Evolutionary conservation across 2,797 vertebrate genomes (phyloP).

Genomic region (Gephyroberyx darwinii): DNA sequence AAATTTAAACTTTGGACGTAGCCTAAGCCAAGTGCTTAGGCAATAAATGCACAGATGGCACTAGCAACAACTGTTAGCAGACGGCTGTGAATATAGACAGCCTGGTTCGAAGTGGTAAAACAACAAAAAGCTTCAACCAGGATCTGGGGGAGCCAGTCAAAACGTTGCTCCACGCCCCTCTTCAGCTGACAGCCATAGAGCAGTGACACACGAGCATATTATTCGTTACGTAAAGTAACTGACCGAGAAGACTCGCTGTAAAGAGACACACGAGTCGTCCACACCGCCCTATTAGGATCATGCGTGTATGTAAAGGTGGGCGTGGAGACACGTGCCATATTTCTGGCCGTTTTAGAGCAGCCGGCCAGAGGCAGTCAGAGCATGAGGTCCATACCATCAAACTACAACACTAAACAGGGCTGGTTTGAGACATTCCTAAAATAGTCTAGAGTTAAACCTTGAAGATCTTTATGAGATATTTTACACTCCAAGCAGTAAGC

Average conservation of each 20-base stretch:
- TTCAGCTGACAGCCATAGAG: too few species aligned
- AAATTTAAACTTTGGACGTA: too few species aligned
- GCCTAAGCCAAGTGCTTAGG: too few species aligned
- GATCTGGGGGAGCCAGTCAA: conserved; percentile 34
- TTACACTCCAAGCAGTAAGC: neutral
- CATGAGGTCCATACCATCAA: neutral
- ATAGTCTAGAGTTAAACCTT: neutral
- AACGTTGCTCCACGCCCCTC: neutral
- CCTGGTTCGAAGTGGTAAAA: conserved; percentile 3
- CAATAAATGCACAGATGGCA: neutral
- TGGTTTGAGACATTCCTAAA: neutral
- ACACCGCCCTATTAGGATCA: conserved; percentile 32
- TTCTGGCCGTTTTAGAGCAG: neutral
- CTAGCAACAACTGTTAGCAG: neutral
- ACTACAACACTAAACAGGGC: neutral
- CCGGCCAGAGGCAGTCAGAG: neutral
- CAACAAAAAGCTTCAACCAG: conserved; percentile 45
- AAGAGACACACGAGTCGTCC: conserved; percentile 34
- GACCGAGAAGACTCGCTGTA: conserved; percentile 31
- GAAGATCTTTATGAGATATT: too few species aligned
- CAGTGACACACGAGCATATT: too few species aligned
- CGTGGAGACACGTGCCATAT: neutral
- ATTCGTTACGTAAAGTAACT: too few species aligned
- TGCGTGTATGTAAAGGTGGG: neutral
- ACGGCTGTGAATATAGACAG: neutral